These are phyloP conservation scores for Bugula neritina DNA, from an alignment of 2,888 invertebrate genomes.

Conservation along the genomic window DNA sequence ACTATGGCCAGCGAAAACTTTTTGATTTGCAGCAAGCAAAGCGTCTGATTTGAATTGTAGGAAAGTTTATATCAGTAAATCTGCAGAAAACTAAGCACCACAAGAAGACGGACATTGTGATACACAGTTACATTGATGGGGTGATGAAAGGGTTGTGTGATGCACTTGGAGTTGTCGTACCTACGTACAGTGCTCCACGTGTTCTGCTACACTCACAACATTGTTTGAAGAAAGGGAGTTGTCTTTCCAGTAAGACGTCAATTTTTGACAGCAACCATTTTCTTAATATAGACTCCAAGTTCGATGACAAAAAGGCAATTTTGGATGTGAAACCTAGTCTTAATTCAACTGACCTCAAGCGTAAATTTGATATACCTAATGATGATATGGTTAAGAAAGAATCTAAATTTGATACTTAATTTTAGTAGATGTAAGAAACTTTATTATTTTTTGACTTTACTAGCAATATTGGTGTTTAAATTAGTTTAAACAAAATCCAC, in stretches of 20 bases:
- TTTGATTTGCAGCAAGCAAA: no score
- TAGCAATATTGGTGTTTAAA: no score
- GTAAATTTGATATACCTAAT: background rate
- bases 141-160: slow-evolving; percentile 56
- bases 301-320: background rate
- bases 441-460: no score
- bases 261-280: background rate
- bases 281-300: background rate
- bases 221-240: background rate
- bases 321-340: background rate
- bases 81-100: slow-evolving; percentile 96
- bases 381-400: background rate
- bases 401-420: background rate
- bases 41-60: no score
- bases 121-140: slow-evolving; percentile 81
- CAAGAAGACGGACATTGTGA: slow-evolving; percentile 79
- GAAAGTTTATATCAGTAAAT: slow-evolving; percentile 87
- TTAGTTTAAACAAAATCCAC: no score
- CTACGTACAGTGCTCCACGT: background rate
- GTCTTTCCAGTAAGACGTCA: background rate
- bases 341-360: background rate
- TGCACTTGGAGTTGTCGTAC: slow-evolving; percentile 13
- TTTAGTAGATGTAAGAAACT: no score
- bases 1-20: no score
- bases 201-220: background rate